Base-by-base conservation (phyloP, 2,113 vertebrate genomes). In the Acanthochromis polyacanthus region DNA sequence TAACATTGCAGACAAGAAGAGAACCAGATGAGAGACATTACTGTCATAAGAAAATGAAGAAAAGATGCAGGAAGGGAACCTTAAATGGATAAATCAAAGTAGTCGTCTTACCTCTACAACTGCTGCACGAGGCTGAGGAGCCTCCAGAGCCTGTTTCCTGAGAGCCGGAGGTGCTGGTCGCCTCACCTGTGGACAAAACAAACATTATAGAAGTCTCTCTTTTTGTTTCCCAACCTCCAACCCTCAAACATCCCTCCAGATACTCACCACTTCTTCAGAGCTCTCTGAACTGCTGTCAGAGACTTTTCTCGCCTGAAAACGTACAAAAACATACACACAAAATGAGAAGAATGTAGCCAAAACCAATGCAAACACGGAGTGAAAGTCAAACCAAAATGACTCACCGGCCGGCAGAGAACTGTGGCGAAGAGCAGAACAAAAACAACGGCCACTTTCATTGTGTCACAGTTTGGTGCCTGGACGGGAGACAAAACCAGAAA, bases 341-440 rank as follows among this genome's bases (percentile, higher is more conserved):
- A 3, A 23, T 0, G 11, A 4, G 53, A 57, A 22, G 7, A 10
- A 6, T 61, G 14, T 14, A 43, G 12, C 12, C 7, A 14, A 43
- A 43, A 43, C 6, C 0, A 43, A 25, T 30, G 9, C 0, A 10
- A 68, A 43, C 40, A 15, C 14, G 2, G 43, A 57, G 6, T 22
- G 15, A 48, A 65, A 65, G 55, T 28, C 19, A 4, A 25, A 19
- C 32, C 16, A 32, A 30, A 51, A 43, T 3, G 16, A 92, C 93
- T 94, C 62, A 95, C 94, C 50, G 95, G 94, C 64, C 89, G 88
- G 48, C 93, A 95, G 84, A 93, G 91, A 23, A 92, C 94, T 28
- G 89, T 92, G 75, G 91, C 91, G 22, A 95, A 91, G 78, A 95
- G 93, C 56, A 95, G 88, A n/a, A 90, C 65, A 22, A 95, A 94